A percentile compares a stretch with the other conserved stretches of the same genome.
Evolutionary conservation across 2,797 vertebrate genomes (phyloP).

Genomic region (Helicolenus hilgendorfi): DNA sequence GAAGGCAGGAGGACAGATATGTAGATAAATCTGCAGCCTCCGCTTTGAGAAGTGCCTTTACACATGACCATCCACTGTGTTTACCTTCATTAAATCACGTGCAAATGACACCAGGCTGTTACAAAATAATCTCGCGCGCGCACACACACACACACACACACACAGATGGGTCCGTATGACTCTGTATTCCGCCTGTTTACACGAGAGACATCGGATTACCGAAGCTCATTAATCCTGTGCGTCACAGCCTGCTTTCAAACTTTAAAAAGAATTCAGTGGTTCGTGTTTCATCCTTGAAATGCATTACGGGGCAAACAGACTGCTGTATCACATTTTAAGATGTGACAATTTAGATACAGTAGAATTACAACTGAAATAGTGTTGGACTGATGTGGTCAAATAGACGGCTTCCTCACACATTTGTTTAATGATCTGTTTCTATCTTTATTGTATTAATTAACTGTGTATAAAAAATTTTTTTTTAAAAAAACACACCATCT

Average conservation of each 20-base stretch:
- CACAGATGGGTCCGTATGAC: not conserved
- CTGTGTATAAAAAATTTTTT: not conserved
- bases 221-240: not conserved
- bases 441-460: not conserved
- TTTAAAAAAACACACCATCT: too few relatives aligned
- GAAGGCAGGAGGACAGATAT: not conserved
- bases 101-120: not conserved
- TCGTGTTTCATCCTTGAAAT: not conserved
- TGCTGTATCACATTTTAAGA: not conserved
- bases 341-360: not conserved
- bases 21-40: not conserved
- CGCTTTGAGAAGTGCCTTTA: not conserved
- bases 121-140: not conserved
- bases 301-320: not conserved
- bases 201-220: not conserved
- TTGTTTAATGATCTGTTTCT: not conserved
- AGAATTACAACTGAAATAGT: not conserved
- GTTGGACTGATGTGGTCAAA: not conserved
- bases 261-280: not conserved
- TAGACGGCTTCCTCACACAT: not conserved
- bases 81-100: not conserved
- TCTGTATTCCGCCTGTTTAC: not conserved
- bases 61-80: not conserved
- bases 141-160: not conserved
- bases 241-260: not conserved